Conservation (phyloP, 1,140 invertebrate species). For the Zaprionus vittiger region DNA sequence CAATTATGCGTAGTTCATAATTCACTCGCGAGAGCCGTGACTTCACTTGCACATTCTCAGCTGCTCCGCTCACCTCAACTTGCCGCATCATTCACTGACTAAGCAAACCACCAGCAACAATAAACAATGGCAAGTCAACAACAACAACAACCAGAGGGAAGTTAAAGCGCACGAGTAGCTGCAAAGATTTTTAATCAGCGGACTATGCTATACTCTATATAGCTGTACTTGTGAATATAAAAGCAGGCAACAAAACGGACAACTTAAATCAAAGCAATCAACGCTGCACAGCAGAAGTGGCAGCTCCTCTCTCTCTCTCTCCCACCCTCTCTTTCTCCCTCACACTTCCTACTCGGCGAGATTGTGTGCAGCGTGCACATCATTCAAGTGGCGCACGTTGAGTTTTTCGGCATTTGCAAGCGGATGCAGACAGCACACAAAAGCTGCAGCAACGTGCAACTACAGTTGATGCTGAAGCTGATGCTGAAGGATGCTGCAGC, state of each 20-base stretch:
- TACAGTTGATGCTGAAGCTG: not conserved
- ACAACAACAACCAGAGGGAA: slow-evolving; percentile 14
- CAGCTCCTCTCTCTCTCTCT: not conserved
- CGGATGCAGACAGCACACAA: slow-evolving; percentile 13
- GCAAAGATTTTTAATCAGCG: slow-evolving; percentile 6
- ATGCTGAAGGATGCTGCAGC: slow-evolving; percentile 31
- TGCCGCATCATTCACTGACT: slow-evolving; percentile 39
- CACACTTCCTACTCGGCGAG: slow-evolving; percentile 8
- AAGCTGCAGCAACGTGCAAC: slow-evolving; percentile 1
- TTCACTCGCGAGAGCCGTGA: slow-evolving; percentile 10
- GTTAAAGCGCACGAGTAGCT: slow-evolving; percentile 30
- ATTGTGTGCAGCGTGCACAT: slow-evolving; percentile 26
- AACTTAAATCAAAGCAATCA: slow-evolving; percentile 50
- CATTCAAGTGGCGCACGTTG: slow-evolving; percentile 29
- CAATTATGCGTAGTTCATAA: slow-evolving; percentile 26
- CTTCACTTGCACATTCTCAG: slow-evolving; percentile 18
- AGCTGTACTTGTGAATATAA: slow-evolving; percentile 40
- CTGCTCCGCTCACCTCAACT: slow-evolving; percentile 8
- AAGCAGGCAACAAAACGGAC: slow-evolving; percentile 26
- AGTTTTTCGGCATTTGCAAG: slow-evolving; percentile 39
- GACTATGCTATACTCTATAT: slow-evolving; percentile 14
- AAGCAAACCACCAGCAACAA: slow-evolving; percentile 16
- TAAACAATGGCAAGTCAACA: not conserved
- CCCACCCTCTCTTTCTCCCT: not conserved
- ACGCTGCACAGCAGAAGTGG: slow-evolving; percentile 21